A percentile compares a stretch with the other conserved stretches of the same genome.
phyloP scores from a whole-genome alignment of 1,140 invertebrate genomes.

The Drosophila sp. region DNA sequence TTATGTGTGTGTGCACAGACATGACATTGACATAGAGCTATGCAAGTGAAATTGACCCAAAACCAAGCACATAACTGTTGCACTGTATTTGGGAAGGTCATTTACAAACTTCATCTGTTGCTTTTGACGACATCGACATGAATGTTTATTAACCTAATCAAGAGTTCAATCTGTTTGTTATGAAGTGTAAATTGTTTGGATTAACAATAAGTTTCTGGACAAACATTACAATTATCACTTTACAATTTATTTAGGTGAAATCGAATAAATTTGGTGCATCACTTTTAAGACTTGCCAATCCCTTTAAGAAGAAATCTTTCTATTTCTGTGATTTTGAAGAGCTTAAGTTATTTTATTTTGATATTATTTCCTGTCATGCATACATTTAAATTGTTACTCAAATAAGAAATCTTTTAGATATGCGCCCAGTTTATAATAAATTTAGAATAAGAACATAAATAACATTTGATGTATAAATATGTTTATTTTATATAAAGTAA shows the following conservation, averaged over 20 bases:
- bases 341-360: no score
- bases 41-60: slow-evolving; percentile 5
- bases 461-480: slow-evolving; percentile 32
- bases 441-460: neutral
- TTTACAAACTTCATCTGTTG: neutral
- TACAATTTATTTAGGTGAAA: neutral
- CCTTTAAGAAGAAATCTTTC: no score
- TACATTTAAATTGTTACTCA: no score
- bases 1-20: slow-evolving; percentile 4
- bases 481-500: slow-evolving; percentile 36
- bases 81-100: neutral
- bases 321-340: no score
- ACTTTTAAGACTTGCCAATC: no score
- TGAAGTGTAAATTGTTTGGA: neutral
- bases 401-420: no score
- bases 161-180: neutral
- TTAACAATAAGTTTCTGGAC: neutral
- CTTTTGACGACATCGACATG: no score
- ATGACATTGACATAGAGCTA: slow-evolving; percentile 28
- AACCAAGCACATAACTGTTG: neutral
- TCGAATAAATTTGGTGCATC: neutral
- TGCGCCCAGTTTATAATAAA: no score
- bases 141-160: neutral
- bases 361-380: no score
- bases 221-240: neutral